Conservation (phyloP, 2,113 vertebrate species). For the Sardina pilchardus region DNA sequence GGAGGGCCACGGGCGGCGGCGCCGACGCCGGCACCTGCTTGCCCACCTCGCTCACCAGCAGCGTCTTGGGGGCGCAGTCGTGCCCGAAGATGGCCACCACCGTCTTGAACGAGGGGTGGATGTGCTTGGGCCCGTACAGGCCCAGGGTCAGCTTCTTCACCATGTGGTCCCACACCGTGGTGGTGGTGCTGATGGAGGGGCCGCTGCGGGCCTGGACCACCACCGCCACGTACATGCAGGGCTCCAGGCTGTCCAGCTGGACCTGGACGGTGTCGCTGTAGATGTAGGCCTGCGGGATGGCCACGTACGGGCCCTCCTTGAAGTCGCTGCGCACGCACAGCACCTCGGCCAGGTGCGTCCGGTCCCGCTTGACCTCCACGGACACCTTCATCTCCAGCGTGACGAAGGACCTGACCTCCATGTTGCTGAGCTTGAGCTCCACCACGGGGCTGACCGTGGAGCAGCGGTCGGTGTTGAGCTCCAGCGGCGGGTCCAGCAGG, state of each 20-base stretch:
- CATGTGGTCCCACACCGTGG: constrained; percentile 90
- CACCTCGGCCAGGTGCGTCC: constrained; percentile 76
- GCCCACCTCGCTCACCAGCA: constrained; percentile 84
- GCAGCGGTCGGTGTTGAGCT: constrained; percentile 88
- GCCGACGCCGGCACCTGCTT: constrained; percentile 70
- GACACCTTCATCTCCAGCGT: constrained; percentile 88
- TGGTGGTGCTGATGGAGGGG: constrained; percentile 76
- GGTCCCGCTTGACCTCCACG: constrained; percentile 78
- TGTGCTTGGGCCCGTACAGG: constrained; percentile 92
- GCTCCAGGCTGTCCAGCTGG: constrained; percentile 87
- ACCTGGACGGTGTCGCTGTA: constrained; percentile 90
- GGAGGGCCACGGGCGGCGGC: constrained; percentile 84
- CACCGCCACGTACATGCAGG: constrained; percentile 87
- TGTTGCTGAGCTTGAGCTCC: constrained; percentile 91
- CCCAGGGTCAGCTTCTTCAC: constrained; percentile 87
- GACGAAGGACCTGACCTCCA: constrained; percentile 86
- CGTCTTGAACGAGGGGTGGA: constrained; percentile 93
- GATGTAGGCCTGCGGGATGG: constrained; percentile 76
- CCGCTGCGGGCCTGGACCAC: constrained; percentile 81
- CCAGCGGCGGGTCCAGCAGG: constrained; percentile 88
- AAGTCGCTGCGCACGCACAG: constrained; percentile 85
- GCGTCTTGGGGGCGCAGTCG: constrained; percentile 88
- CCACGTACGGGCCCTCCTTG: constrained; percentile 86
- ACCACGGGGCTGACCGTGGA: constrained; percentile 88
- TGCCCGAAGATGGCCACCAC: constrained; percentile 94